phyloP scores from a whole-genome alignment of 2,113 vertebrate genomes.

The Pedionomus torquatus region DNA sequence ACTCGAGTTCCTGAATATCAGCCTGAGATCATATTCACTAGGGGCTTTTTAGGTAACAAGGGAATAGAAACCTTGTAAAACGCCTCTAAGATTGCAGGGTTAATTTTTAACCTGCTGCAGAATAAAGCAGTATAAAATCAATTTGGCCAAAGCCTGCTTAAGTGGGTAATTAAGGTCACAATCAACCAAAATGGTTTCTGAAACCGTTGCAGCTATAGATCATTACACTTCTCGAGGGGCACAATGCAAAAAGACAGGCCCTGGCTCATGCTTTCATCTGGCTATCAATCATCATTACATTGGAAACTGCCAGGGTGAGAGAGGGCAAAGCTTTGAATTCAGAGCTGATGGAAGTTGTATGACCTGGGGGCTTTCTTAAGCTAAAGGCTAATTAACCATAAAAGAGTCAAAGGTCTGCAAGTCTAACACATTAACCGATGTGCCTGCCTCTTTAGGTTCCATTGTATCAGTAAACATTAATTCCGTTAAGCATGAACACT shows the following conservation, averaged over 20 bases:
- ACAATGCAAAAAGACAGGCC: conserved; percentile 53
- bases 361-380: conserved; percentile 58
- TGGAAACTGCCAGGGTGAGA: conserved; percentile 65
- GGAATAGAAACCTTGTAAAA: conserved; percentile 9
- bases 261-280: conserved; percentile 59
- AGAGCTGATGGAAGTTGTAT: conserved; percentile 65
- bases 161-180: conserved; percentile 58
- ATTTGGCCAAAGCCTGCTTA: conserved; percentile 43
- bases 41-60: not conserved
- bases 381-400: conserved; percentile 69
- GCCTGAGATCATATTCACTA: not conserved
- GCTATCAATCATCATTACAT: conserved; percentile 69
- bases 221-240: conserved; percentile 17
- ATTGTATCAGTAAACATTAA: conserved; percentile 50
- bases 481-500: not conserved
- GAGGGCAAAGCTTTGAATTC: conserved; percentile 70
- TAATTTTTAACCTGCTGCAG: conserved; percentile 60
- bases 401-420: conserved; percentile 67
- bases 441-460: conserved; percentile 31
- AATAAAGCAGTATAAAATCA: conserved; percentile 55
- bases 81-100: not conserved
- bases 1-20: not conserved
- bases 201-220: conserved; percentile 40
- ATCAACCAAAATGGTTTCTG: conserved; percentile 27
- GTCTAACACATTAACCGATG: conserved; percentile 26